Conservation (phyloP, 1,140 invertebrate species). For the Drosophila jambulina region DNA sequence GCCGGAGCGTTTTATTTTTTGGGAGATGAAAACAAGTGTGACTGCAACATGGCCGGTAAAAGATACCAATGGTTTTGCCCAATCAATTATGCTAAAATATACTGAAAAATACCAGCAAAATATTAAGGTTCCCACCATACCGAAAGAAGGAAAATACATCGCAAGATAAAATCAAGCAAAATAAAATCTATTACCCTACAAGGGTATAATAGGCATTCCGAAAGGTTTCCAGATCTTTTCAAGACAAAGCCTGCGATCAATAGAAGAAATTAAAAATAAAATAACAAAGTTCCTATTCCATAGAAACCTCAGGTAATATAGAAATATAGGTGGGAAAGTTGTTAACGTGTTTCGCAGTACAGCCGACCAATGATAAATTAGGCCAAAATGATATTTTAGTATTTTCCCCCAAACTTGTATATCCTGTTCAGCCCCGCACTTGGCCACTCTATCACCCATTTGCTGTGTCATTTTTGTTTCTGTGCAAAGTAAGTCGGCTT, state of each 20-base stretch:
- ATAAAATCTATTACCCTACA: background rate
- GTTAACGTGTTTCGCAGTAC: background rate
- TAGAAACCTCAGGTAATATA: background rate
- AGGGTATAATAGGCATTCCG: no score
- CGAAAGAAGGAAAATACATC: background rate
- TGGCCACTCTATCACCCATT: slow-evolving; percentile 33
- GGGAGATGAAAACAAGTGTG: slow-evolving; percentile 32
- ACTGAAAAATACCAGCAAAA: background rate
- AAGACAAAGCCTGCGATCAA: background rate
- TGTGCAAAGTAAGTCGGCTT: slow-evolving; percentile 58
- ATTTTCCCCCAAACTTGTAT: background rate
- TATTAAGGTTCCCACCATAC: background rate
- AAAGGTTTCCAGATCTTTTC: background rate
- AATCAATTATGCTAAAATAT: background rate
- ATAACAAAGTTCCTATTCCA: background rate
- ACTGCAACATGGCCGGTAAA: background rate
- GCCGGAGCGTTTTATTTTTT: slow-evolving; percentile 29
- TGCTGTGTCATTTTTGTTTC: slow-evolving; percentile 77
- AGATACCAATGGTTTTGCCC: background rate
- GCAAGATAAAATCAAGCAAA: background rate
- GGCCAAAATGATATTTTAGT: background rate
- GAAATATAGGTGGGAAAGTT: background rate
- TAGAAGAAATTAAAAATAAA: background rate
- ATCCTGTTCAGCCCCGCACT: no score
- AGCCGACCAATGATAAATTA: background rate